Evolutionary conservation across 2,797 vertebrate genomes (phyloP).

Genomic region (Xyrichtys novacula): DNA sequence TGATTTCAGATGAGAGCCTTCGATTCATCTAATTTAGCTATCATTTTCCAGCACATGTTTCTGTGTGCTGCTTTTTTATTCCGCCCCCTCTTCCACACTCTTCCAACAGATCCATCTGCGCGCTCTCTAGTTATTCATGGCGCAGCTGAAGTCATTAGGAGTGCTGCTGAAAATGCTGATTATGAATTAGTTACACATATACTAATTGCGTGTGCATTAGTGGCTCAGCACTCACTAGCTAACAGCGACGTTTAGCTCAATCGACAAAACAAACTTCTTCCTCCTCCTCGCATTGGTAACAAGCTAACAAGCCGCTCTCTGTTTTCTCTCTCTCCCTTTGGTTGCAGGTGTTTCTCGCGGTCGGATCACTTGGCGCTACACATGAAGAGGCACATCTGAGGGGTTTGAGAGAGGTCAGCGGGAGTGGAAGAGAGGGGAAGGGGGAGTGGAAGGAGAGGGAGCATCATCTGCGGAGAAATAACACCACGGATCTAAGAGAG

Average conservation of each 20-base stretch:
- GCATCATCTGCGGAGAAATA: constrained; percentile 41
- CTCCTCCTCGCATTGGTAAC: constrained; percentile 41
- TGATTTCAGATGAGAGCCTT: constrained; percentile 61
- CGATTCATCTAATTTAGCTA: constrained; percentile 63
- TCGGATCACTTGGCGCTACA: constrained; percentile 99
- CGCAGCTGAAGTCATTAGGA: constrained; percentile 81
- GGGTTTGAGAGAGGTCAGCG: constrained; percentile 53
- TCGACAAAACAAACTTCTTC: constrained; percentile 76
- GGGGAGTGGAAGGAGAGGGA: constrained; percentile 46
- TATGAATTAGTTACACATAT: constrained; percentile 82
- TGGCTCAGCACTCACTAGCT: constrained; percentile 71
- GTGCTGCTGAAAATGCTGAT: constrained; percentile 80
- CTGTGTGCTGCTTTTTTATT: constrained; percentile 26
- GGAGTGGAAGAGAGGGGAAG: constrained; percentile 50
- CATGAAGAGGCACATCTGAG: constrained; percentile 99
- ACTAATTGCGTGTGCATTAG: constrained; percentile 81
- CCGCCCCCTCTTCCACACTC: background rate
- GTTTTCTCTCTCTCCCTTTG: constrained; percentile 60
- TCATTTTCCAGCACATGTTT: constrained; percentile 68
- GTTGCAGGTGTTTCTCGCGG: constrained; percentile 97
- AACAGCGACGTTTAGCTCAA: constrained; percentile 77
- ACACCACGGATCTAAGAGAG: constrained; percentile 45
- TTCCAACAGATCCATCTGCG: constrained; percentile 74
- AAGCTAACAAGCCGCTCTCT: constrained; percentile 69
- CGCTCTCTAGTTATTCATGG: constrained; percentile 72